phyloP scores from a whole-genome alignment of 2,888 invertebrate genomes.

The Lumbricus terrestris region DNA sequence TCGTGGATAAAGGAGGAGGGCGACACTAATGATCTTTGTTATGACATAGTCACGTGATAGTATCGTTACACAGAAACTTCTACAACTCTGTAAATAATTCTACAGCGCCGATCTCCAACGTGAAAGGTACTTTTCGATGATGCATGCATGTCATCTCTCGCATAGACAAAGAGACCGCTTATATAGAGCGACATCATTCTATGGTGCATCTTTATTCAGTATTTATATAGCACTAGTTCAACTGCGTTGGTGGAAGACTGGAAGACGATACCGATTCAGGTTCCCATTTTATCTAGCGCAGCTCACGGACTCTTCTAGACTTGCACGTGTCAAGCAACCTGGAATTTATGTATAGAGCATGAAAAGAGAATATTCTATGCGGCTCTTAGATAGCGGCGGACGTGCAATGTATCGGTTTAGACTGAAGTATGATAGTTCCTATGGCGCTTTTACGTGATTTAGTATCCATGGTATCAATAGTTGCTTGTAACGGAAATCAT shows the following conservation, averaged over 20 bases:
- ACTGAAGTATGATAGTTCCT: background rate
- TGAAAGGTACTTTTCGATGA: too few relatives aligned
- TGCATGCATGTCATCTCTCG: too few relatives aligned
- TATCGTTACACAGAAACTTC: too few relatives aligned
- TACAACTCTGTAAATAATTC: background rate
- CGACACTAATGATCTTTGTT: too few relatives aligned
- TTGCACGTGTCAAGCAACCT: background rate
- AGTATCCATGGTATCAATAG: background rate
- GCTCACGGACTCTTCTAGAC: background rate
- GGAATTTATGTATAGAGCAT: background rate
- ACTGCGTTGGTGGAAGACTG: background rate
- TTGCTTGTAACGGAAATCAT: background rate
- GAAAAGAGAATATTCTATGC: background rate
- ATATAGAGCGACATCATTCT: background rate
- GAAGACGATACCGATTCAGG: background rate
- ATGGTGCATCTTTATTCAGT: too few relatives aligned
- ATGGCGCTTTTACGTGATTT: background rate
- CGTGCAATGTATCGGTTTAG: background rate
- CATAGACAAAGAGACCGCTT: background rate
- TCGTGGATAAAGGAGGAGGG: too few relatives aligned
- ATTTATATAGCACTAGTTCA: too few relatives aligned
- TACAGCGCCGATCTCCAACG: background rate
- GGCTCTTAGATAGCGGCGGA: background rate
- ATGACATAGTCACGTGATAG: too few relatives aligned
- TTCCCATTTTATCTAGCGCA: background rate